Evolutionary conservation across 1,140 invertebrate species (phyloP), one percentile per base, ranked within the genome.

Genomic region (Cydia fagiglandana): DNA sequence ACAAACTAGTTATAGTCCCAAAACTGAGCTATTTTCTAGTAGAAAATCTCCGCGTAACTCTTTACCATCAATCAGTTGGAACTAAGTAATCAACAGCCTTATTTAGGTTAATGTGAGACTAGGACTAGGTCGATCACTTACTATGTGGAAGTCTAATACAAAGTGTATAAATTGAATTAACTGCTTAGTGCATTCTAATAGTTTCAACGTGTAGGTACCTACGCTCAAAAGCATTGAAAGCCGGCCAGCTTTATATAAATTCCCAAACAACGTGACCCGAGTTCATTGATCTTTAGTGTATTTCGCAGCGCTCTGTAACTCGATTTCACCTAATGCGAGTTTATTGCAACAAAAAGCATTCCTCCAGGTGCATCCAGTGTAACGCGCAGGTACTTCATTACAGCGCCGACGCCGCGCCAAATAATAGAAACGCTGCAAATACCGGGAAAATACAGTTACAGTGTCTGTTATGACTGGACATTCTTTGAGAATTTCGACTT

Each of bases 261-360:
- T 53, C 6, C n/a, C n/a, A n/a, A n/a, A 53, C n/a, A 53, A 53
- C n/a, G 6, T 53, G 50, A 53, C n/a, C 50, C 15, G n/a, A n/a
- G 4, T 53, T n/a, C n/a, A 17, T 17, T 53, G 47, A n/a, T 17
- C n/a, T 53, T 53, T n/a, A 61, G 56, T 61, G 56, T 61, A 24
- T 61, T 61, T 61, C 20, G n/a, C 20, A 7, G 56, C 56, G 56
- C 56, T 24, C 34, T 0, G 34, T 70, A 70, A 70, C 66, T 70
- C 38, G 38, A 70, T 70, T 70, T 41, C 66, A 12, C 30, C 66
- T 70, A 70, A 70, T 70, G 12, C 66, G n/a, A 70, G 66, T 70
- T 70, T 70, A 70, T 70, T 70, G 66, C 66, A 70, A 70, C 66
- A 70, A 70, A 70, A 70, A 70, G 66, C 66, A 70, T 70, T 70